A percentile compares a stretch with the other conserved stretches of the same genome.
These are phyloP conservation scores for Hippocampus comes DNA, from an alignment of 2,113 vertebrate genomes.

Conservation along the genomic window DNA sequence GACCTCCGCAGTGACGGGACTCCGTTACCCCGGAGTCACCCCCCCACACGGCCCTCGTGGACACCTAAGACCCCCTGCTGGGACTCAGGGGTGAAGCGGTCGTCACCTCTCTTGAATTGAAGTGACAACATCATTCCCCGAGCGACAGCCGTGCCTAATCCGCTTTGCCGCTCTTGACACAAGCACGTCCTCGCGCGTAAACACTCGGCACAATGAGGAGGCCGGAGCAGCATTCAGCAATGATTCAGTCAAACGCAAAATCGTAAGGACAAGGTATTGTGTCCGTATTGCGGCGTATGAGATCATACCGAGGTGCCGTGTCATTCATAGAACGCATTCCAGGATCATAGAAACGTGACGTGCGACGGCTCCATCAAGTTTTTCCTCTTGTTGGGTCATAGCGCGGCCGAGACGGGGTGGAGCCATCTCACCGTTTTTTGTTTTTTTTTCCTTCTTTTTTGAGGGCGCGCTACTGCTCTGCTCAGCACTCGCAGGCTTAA, in stretches of 20 bases:
- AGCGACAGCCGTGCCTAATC: conserved; percentile 49
- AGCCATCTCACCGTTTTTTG: conserved; percentile 24
- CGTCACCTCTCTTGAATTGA: conserved; percentile 11
- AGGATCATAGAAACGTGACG: no score
- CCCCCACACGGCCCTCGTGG: neutral
- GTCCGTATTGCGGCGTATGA: conserved; percentile 35
- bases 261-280: no score
- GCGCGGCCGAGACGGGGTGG: conserved; percentile 56
- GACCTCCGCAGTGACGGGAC: conserved; percentile 32
- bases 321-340: no score
- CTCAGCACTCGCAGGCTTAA: conserved; percentile 63
- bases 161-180: neutral
- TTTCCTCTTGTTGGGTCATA: conserved; percentile 27
- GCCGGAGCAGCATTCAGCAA: no score
- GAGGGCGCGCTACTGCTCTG: conserved; percentile 53
- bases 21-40: neutral
- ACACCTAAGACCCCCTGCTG: neutral
- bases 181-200: no score
- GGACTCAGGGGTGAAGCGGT: conserved; percentile 37
- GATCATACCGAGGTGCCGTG: neutral
- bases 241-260: no score
- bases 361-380: neutral
- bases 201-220: no score
- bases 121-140: conserved; percentile 29
- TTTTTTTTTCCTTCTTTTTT: neutral